A percentile compares a stretch with the other conserved stretches of the same genome.
Conservation (phyloP, 2,113 vertebrate species). For the Tragelaphus scriptus region DNA sequence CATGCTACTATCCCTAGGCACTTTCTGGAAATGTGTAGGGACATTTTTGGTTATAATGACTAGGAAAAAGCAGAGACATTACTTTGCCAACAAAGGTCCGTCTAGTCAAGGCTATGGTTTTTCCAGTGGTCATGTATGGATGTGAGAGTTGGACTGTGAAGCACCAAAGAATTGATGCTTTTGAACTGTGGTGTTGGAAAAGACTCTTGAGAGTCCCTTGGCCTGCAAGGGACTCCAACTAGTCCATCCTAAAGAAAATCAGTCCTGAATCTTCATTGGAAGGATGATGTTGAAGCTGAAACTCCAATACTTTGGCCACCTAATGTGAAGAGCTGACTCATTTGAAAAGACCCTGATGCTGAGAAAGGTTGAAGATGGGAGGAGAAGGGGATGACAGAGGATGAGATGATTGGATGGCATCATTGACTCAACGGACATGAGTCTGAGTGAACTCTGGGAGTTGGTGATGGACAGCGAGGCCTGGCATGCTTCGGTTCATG, state of each 20-base stretch:
- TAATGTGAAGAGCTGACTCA: neutral
- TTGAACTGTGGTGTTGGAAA: neutral
- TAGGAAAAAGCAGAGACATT: neutral
- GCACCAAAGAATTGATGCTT: accelerated
- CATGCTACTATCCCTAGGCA: neutral
- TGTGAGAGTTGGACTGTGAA: neutral
- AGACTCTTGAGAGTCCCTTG: neutral
- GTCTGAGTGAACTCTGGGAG: neutral
- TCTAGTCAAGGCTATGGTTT: neutral
- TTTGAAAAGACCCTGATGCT: neutral
- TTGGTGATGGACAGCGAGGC: neutral
- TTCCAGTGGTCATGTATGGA: neutral
- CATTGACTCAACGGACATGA: neutral
- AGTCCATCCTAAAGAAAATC: neutral
- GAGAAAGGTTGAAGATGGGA: neutral
- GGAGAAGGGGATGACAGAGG: neutral
- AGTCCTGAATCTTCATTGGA: neutral
- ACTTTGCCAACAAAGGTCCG: neutral
- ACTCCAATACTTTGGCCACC: neutral
- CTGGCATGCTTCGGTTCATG: neutral
- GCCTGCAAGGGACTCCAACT: neutral
- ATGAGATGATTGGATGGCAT: neutral
- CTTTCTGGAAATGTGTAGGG: neutral
- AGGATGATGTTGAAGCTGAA: neutral
- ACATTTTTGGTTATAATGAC: neutral